phyloP scores from a whole-genome alignment of 2,888 invertebrate genomes.

The Pimpla rufipes region DNA sequence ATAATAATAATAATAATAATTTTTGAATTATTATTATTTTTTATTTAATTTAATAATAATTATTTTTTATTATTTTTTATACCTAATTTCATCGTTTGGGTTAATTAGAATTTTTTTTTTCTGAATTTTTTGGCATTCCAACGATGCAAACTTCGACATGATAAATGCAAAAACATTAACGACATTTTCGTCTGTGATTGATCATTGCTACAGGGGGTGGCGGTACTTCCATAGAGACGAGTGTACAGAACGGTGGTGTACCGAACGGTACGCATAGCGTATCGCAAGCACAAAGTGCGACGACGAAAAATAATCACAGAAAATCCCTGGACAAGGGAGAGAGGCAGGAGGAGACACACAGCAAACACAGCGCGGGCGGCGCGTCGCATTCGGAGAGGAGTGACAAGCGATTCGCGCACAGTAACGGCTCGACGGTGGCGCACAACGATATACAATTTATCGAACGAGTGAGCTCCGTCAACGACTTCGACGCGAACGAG shows the following conservation, averaged over 20 bases:
- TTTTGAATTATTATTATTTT: no score
- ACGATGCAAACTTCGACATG: no score
- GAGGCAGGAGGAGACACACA: slow-evolving; percentile 83
- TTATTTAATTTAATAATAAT: no score
- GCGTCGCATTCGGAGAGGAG: slow-evolving; percentile 81
- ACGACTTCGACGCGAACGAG: slow-evolving; percentile 86
- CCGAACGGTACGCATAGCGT: slow-evolving; percentile 80
- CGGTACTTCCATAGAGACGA: slow-evolving; percentile 79
- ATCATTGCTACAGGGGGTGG: slow-evolving; percentile 73
- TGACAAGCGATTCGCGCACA: slow-evolving; percentile 84
- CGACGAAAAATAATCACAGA: slow-evolving; percentile 86
- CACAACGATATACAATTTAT: slow-evolving; percentile 86
- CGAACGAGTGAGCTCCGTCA: slow-evolving; percentile 86
- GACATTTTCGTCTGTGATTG: background rate
- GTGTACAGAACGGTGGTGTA: slow-evolving; percentile 82
- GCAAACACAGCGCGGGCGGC: slow-evolving; percentile 80
- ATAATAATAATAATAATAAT: no score
- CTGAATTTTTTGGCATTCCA: no score
- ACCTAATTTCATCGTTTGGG: no score
- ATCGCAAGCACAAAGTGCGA: slow-evolving; percentile 80
- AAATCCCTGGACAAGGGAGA: slow-evolving; percentile 87
- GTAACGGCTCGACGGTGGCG: slow-evolving; percentile 84
- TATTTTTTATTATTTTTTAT: no score
- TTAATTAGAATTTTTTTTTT: no score
- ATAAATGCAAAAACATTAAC: no score